Percentiles rank a stretch among this genome's conserved stretches.
These are phyloP conservation scores for Amphiprion clarkii DNA, from an alignment of 2,797 vertebrate species.

Conservation along the genomic window DNA sequence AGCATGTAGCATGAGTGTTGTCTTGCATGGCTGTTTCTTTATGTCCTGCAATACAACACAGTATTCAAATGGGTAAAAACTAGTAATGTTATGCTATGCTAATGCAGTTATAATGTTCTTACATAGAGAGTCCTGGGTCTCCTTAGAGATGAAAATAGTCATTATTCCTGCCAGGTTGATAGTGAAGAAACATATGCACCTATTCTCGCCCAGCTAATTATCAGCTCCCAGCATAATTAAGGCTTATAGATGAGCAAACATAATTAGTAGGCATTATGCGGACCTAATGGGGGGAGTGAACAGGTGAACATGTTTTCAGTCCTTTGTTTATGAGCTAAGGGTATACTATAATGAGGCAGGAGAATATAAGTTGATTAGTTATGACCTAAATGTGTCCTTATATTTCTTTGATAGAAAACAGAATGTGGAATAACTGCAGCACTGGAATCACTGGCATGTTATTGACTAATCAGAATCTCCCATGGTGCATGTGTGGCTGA, in stretches of 20 bases:
- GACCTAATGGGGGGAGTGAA: conserved; percentile 81
- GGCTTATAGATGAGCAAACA: conserved; percentile 86
- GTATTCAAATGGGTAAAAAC: conserved; percentile 15
- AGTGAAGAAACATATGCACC: conserved; percentile 74
- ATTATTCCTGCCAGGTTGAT: conserved; percentile 70
- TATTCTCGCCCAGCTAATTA: conserved; percentile 82
- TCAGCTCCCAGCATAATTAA: conserved; percentile 84
- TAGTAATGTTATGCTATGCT: conserved; percentile 28
- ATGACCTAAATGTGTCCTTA: conserved; percentile 84
- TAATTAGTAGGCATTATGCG: conserved; percentile 85
- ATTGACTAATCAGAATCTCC: conserved; percentile 42
- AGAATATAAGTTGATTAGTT: conserved; percentile 85
- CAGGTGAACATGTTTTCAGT: conserved; percentile 83
- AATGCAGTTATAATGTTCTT: conserved; percentile 43
- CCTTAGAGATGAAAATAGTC: conserved; percentile 67
- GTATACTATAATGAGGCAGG: conserved; percentile 82
- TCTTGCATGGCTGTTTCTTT: neutral
- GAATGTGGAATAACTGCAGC: neutral
- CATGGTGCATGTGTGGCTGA: conserved; percentile 25
- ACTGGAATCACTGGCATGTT: conserved; percentile 11
- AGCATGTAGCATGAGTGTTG: too few species aligned
- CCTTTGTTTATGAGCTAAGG: conserved; percentile 82
- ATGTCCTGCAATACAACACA: neutral
- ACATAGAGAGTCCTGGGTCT: conserved; percentile 37
- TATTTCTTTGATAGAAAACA: conserved; percentile 52